Evolutionary conservation across 2,888 invertebrate genomes (phyloP), one percentile per base, ranked within the genome.

Genomic region (Tethea ocularis): DNA sequence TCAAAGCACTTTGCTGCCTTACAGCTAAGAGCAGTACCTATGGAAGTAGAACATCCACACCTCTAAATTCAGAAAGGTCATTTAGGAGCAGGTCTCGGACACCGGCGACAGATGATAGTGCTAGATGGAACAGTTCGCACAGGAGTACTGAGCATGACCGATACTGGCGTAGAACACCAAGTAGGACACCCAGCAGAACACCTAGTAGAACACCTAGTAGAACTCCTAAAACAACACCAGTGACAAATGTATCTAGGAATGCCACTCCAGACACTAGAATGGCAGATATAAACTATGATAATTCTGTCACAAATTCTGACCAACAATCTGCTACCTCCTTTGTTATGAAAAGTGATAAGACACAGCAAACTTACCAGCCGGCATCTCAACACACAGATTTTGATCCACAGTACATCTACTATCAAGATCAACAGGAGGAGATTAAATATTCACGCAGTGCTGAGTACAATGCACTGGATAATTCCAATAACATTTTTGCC

Each of bases 1-100:
- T 97, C 72, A 96, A 96, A 83, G 97, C 97, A 24, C 91, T 97
- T 66, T 95, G 93, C 75, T 85, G 69, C 69, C 75, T 93, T 63
- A 93, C 94, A 65, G 87, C 89, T 64, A 93, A 92, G 58, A 88
- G 86, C 67, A 78, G 80, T 62, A 83, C 77, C 64, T 88, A 82
- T 83, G 81, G 82, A 54, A 89, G 93, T 75, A 80, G 94, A 74
- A 86, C 90, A 70, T 75, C 89, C 36, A 89, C 91, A 41, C 89
- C 93, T 1, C 65, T 82, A 61, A 85, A 83, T 68, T 90, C 91
- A 3, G 91, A 91, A 67, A 80, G 88, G 51, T 91, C 91, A 22
- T 92, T 84, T 66, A 81, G 89, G 75, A 89, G 91, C 66, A 80
- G 91, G 70, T 87, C 89, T 69, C 74, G 89, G 66, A 87, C 91